These are phyloP conservation scores for Leptoteleia sp. DNA, from an alignment of 1,140 invertebrate species.

Conservation along the genomic window DNA sequence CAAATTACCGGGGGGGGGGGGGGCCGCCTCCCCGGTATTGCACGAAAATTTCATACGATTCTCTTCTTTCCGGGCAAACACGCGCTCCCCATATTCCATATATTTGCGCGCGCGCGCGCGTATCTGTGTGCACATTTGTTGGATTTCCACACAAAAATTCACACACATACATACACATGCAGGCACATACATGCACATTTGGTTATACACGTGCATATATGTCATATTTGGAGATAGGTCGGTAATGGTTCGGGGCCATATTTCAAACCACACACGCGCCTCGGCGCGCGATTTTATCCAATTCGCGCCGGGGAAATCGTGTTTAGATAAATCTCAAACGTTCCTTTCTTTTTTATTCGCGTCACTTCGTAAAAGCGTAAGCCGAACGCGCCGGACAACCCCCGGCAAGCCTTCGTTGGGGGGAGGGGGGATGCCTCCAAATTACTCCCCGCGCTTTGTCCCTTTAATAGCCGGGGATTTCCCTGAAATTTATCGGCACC, in stretches of 20 bases:
- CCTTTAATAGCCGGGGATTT: constrained; percentile 33
- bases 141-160: too few species aligned
- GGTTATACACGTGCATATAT: not conserved
- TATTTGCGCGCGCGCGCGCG: too few species aligned
- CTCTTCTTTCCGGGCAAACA: constrained; percentile 28
- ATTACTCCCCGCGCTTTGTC: constrained; percentile 29
- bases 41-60: constrained; percentile 45
- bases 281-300: constrained; percentile 22
- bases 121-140: too few species aligned
- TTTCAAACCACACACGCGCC: constrained; percentile 16
- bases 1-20: too few species aligned
- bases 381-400: constrained; percentile 11
- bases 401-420: not conserved
- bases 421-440: constrained; percentile 18
- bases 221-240: too few species aligned
- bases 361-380: constrained; percentile 19
- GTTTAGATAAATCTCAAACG: constrained; percentile 29
- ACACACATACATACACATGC: not conserved
- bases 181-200: not conserved
- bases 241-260: not conserved
- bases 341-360: constrained; percentile 15
- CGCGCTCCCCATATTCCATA: constrained; percentile 24
- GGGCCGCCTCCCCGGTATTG: constrained; percentile 23
- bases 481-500: too few species aligned
- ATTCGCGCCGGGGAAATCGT: constrained; percentile 3